Conservation (phyloP, 2,797 vertebrate genomes). For the Siniperca scherzeri region DNA sequence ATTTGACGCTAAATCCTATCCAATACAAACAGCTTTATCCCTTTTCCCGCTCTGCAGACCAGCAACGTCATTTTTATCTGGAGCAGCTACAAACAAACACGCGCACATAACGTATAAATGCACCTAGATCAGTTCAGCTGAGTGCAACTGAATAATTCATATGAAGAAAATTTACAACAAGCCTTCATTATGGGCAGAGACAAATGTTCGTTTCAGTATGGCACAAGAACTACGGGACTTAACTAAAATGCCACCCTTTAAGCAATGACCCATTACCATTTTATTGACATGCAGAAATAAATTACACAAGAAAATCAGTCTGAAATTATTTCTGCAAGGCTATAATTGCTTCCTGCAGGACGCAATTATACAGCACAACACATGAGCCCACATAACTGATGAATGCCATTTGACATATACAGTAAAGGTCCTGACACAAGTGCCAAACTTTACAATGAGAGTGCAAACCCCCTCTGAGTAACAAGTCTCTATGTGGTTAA, state of each 20-base stretch:
- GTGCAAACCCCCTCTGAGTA: neutral
- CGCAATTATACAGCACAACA: slow-evolving; percentile 9
- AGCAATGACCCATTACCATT: slow-evolving; percentile 55
- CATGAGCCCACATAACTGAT: slow-evolving; percentile 20
- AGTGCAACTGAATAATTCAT: slow-evolving; percentile 78
- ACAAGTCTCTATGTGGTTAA: neutral
- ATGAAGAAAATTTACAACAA: slow-evolving; percentile 61
- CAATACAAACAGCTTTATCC: slow-evolving; percentile 79
- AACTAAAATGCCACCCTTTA: slow-evolving; percentile 55
- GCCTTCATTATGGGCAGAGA: slow-evolving; percentile 54
- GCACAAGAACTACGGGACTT: slow-evolving; percentile 41
- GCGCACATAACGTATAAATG: slow-evolving; percentile 57
- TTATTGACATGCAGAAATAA: slow-evolving; percentile 58
- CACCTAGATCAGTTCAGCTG: slow-evolving; percentile 65
- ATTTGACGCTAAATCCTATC: slow-evolving; percentile 76
- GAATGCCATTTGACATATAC: slow-evolving; percentile 13
- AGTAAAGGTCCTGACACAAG: slow-evolving; percentile 20
- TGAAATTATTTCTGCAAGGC: slow-evolving; percentile 48
- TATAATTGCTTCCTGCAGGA: slow-evolving; percentile 44
- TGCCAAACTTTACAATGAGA: slow-evolving; percentile 3
- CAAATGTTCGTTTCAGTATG: slow-evolving; percentile 56
- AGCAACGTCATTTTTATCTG: slow-evolving; percentile 63
- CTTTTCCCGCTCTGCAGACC: slow-evolving; percentile 63
- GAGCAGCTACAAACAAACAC: slow-evolving; percentile 58
- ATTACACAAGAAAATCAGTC: slow-evolving; percentile 42